Evolutionary conservation across 1,140 invertebrate species (phyloP), one percentile per base, ranked within the genome.

Genomic region (Drosophila tsacasi): DNA sequence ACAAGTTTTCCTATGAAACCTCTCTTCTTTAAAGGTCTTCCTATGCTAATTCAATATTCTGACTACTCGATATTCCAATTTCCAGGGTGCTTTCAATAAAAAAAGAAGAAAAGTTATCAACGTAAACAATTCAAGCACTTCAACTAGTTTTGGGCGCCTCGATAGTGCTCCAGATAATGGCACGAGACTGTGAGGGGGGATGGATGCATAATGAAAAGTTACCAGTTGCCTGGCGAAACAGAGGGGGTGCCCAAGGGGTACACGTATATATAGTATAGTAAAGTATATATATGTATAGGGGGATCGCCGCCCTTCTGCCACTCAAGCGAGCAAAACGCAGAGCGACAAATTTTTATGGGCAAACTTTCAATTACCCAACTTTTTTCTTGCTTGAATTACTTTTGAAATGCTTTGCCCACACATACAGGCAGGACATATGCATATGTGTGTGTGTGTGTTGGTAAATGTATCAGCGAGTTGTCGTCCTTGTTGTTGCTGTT

Each of bases 321-420:
- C 37, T 78, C 79, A 85, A 74, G 64, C 63, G 30, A 46, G 65
- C 37, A 76, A 76, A 59, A 55, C 64, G 73, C 66, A 81, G 68
- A 79, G 81, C 82, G 85, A 89, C 84, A 89, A 90, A 89, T 89
- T 89, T 89, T 89, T 89, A 89, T 89, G 85, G 82, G 85, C 61
- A 89, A 89, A 89, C 85, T 89, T 89, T 89, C 85, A 89, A 89
- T 89, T 89, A 89, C 85, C 81, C 81, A 89, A 89, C 74, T 89
- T 89, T 89, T 89, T 89, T 89, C 78, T 71, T 79, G 85, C 81
- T 90, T 90, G 81, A 90, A 89, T 89, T 89, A 85, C 85, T 89
- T 90, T 90, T 81, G 84, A 81, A 87, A 89, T 89, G 72, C 83
- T 79, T 74, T 47, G 66, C 59, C 27, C 60, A 59, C 47, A 52